These are phyloP conservation scores for Lithophane socia DNA, from an alignment of 2,888 invertebrate genomes.

Conservation along the genomic window DNA sequence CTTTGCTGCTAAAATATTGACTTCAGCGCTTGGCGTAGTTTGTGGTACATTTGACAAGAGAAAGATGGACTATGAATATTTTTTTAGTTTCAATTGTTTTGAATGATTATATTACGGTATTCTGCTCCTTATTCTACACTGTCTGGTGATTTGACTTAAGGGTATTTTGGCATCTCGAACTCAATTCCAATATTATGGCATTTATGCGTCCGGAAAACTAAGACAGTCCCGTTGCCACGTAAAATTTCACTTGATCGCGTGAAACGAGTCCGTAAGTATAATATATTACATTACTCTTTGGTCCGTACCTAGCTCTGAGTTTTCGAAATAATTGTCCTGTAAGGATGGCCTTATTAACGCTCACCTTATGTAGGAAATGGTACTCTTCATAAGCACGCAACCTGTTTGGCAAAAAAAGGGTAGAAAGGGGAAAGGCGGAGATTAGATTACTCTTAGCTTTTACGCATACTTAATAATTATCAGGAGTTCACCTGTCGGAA, in stretches of 20 bases:
- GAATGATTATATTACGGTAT: not conserved
- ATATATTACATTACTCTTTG: too few species aligned
- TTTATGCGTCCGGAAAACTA: not conserved
- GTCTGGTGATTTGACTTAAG: not conserved
- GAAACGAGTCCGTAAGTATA: not conserved
- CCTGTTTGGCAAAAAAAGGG: not conserved
- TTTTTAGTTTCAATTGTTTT: not conserved
- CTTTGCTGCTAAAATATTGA: constrained; percentile 43
- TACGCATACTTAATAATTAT: not conserved
- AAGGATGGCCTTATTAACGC: not conserved
- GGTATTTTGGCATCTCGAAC: not conserved
- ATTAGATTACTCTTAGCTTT: not conserved
- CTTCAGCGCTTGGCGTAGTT: not conserved
- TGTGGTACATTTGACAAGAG: constrained; percentile 8
- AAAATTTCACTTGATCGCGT: not conserved
- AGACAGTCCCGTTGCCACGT: not conserved
- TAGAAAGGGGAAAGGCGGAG: not conserved
- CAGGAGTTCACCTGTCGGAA: too few species aligned
- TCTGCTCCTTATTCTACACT: not conserved
- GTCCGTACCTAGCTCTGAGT: not conserved
- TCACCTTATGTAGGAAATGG: not conserved
- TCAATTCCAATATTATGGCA: too few species aligned
- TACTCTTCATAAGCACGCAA: not conserved
- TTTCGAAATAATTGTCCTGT: not conserved
- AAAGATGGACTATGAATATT: not conserved